Evolutionary conservation across 2,113 vertebrate genomes (phyloP).

Genomic region (Oncorhynchus clarkii): DNA sequence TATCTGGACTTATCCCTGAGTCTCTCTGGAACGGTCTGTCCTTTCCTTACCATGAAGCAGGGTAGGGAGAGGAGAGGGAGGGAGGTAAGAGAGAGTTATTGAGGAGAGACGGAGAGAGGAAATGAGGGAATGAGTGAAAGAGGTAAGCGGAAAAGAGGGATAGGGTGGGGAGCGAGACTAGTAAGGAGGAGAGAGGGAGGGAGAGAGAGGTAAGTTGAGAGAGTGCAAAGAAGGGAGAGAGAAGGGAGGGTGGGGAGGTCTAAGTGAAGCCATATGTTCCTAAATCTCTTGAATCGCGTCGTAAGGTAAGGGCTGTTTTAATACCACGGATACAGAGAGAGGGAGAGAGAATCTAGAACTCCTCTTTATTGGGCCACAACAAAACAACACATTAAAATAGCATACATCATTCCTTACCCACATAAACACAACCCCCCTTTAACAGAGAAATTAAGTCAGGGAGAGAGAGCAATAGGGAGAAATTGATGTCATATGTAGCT

Average conservation of each 20-base stretch:
- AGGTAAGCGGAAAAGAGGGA: constrained; percentile 5
- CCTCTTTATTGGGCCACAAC: not conserved
- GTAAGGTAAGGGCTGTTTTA: constrained; percentile 21
- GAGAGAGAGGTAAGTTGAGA: constrained; percentile 20
- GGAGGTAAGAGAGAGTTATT: not conserved
- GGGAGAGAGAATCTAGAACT: constrained; percentile 11
- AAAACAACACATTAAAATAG: not conserved
- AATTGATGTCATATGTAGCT: constrained; percentile 56
- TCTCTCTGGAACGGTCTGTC: not conserved
- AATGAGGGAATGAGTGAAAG: not conserved
- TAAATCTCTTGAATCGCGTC: constrained; percentile 58
- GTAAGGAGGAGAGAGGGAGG: not conserved
- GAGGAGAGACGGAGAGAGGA: not conserved
- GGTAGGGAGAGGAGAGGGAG: not conserved
- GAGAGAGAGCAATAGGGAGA: constrained; percentile 30
- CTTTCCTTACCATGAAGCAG: not conserved
- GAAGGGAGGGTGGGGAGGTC: constrained; percentile 43
- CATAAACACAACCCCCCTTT: not conserved
- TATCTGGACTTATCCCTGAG: not conserved
- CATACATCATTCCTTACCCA: not conserved
- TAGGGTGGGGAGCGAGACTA: not conserved
- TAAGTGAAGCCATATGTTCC: constrained; percentile 76
- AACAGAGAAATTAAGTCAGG: not conserved
- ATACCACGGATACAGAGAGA: constrained; percentile 40
- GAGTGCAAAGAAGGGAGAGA: constrained; percentile 20